These are phyloP conservation scores for Sinella curviseta DNA, from an alignment of 1,140 invertebrate genomes.

Conservation along the genomic window DNA sequence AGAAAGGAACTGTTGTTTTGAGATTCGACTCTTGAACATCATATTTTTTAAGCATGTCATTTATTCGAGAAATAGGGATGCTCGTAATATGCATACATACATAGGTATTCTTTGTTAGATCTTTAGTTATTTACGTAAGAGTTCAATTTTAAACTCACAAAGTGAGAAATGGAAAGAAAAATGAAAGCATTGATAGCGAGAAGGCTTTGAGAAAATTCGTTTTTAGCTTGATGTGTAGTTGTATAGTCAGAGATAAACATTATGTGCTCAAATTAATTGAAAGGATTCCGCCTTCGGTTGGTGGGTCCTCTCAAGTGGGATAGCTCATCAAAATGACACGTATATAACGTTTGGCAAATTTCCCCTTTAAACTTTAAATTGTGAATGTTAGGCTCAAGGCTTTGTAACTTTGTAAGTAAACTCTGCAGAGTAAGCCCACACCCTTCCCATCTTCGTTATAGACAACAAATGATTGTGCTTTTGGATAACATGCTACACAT, in stretches of 20 bases:
- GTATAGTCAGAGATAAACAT: too few relatives aligned
- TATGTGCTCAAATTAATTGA: too few relatives aligned
- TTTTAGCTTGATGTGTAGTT: neutral
- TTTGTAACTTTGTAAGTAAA: too few relatives aligned
- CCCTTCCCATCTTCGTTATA: neutral
- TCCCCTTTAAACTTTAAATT: neutral
- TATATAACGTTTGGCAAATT: constrained; percentile 1
- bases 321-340: neutral
- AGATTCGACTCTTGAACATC: too few relatives aligned
- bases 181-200: constrained; percentile 12
- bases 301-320: neutral
- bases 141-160: too few relatives aligned
- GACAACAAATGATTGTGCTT: neutral
- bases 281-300: neutral
- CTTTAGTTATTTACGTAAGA: too few relatives aligned
- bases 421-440: neutral
- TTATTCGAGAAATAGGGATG: too few relatives aligned
- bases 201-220: neutral
- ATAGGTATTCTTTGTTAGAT: too few relatives aligned
- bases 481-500: neutral
- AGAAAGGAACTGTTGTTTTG: neutral
- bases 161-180: neutral
- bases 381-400: constrained; percentile 24
- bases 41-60: too few relatives aligned
- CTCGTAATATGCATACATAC: neutral